Base-by-base conservation (phyloP, 1,140 invertebrate genomes). In the Bombus sylvicola region DNA sequence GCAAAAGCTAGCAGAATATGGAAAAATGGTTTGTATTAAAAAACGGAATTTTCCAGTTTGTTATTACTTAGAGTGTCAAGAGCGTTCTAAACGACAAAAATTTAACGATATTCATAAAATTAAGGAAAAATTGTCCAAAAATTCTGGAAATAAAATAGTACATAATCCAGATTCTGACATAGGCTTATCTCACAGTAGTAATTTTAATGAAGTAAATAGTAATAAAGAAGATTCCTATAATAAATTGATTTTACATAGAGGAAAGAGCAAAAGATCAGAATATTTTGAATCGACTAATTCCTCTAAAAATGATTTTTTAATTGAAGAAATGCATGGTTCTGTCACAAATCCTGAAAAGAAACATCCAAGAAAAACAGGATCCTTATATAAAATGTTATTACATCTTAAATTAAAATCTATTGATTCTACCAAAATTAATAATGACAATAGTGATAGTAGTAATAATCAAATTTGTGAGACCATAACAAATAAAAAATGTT, bases 11-110 rank as follows among this genome's bases (percentile, higher is more conserved):
- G 94, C 94, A 12, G 74, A 64, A 43, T 57, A 57, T 78, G 93
- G 92, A 66, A 89, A 84, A 83, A 92, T 91, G 94, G 94, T 94
- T 91, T 86, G 94, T 94, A 94, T 88, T 4, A 87, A 47, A 71
- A 22, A 34, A 28, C 53, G 71, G 69, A 92, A 90, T 81, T 90
- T 90, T 90, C 25, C 37, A 37, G 90, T 83, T 91, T 22, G 34
- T 62, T 72, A 89, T 77, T 91, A 88, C 74, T 53, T 81, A 64
- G 10, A 74, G 73, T 83, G 59, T 43, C 64, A 83, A 69, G 39
- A 71, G 28, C n/a, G 41, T 72, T 34, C 15, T 3, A 64, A 41
- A 59, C 73, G 47, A 13, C 6, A n/a, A n/a, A 25, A 73, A 72
- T 37, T 74, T 37, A 72, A 10, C 22, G 12, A 37, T 8, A 39